These are phyloP conservation scores for Grapholita molesta DNA, from an alignment of 1,140 invertebrate genomes.

Conservation along the genomic window DNA sequence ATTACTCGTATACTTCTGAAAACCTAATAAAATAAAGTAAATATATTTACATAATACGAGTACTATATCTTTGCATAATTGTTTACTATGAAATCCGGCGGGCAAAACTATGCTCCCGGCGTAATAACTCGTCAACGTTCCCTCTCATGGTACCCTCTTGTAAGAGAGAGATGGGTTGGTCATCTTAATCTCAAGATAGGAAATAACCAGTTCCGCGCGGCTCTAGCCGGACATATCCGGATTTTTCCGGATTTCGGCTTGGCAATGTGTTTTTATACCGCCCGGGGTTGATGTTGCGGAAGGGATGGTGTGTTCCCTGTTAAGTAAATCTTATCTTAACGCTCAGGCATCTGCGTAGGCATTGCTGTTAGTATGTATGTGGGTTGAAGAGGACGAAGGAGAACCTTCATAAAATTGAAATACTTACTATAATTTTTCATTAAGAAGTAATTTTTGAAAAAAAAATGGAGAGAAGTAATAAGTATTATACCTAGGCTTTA, in stretches of 20 bases:
- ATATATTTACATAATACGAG: too few relatives aligned
- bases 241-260: conserved; percentile 52
- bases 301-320: conserved; percentile 10
- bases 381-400: not conserved
- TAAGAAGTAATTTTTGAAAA: not conserved
- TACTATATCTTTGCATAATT: not conserved
- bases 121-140: not conserved
- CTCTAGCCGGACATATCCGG: conserved; percentile 42
- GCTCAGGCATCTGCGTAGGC: not conserved
- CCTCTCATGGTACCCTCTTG: conserved; percentile 3
- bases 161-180: conserved; percentile 24
- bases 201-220: conserved; percentile 57
- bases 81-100: not conserved
- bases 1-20: too few relatives aligned
- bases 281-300: conserved; percentile 1
- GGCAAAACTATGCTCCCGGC: not conserved
- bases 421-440: not conserved
- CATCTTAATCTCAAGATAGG: conserved; percentile 48
- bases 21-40: too few relatives aligned
- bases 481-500: too few relatives aligned
- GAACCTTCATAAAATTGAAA: not conserved
- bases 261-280: conserved; percentile 17
- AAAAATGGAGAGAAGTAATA: too few relatives aligned
- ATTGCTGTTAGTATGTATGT: not conserved
- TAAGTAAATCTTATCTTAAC: conserved; percentile 16